phyloP scores from a whole-genome alignment of 2,797 vertebrate species.

The Myoxocephalus aenaeus region DNA sequence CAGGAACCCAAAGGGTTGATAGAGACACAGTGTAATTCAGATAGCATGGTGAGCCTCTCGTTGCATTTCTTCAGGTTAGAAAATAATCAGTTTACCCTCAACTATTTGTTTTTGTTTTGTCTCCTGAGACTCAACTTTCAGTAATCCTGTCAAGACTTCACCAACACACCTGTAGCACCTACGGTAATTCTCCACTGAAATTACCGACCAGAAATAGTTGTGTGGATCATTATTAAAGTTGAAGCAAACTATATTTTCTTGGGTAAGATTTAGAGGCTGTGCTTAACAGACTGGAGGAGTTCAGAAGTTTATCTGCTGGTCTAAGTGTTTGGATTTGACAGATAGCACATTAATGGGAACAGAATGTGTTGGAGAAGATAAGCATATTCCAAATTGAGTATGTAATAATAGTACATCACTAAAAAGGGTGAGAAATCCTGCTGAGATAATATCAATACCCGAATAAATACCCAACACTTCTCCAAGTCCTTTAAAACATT shows the following conservation, averaged over 20 bases:
- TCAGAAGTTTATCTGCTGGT: background rate
- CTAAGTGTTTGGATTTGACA: slow-evolving; percentile 1
- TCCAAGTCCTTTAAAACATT: slow-evolving; percentile 9
- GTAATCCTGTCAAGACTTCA: background rate
- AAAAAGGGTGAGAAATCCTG: background rate
- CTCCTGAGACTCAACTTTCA: background rate
- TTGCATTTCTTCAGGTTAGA: background rate
- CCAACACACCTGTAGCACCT: background rate
- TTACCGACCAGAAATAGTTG: background rate
- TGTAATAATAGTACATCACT: background rate
- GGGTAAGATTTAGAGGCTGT: background rate
- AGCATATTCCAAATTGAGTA: background rate
- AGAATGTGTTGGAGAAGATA: background rate
- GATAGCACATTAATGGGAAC: background rate
- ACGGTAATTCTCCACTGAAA: background rate
- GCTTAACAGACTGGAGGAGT: background rate
- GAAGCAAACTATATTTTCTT: background rate
- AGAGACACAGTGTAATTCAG: background rate
- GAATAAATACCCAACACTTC: slow-evolving; percentile 19
- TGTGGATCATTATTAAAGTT: background rate
- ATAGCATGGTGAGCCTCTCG: background rate
- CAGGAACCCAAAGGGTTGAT: background rate
- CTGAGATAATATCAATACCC: background rate
- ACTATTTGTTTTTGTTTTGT: background rate
- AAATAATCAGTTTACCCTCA: background rate